Base-by-base conservation (phyloP, 2,888 invertebrate genomes). In the Panopea generosa region DNA sequence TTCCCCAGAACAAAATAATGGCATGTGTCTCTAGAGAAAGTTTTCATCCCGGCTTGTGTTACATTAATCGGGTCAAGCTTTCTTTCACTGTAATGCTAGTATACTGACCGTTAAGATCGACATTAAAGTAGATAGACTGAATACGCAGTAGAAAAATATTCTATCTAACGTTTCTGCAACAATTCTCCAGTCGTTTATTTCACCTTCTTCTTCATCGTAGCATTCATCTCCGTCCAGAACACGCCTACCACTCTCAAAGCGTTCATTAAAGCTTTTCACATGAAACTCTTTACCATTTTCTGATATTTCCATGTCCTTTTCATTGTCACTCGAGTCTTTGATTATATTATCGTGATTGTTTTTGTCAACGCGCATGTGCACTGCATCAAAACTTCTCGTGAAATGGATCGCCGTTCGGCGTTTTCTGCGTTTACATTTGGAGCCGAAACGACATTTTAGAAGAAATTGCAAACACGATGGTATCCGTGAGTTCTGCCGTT, bases 131-230 rank as follows among this genome's bases (percentile, higher is more conserved):
- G 71, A 71, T 50, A 71, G 29, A 33, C 59, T 71, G 43, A 71
- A 71, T 6, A 71, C 71, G 20, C 71, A 71, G 56, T 71, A 71
- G 45, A 71, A 71, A 29, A 71, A 71, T 20, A 65, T 63, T 29
- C 59, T 40, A 22, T 71, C 71, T 11, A 71, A 29, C 40, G 71
- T 71, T 43, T 71, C 71, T 18, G 71, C 63, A 2, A 59, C 65
- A 22, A 59, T 47, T 33, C 53, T 50, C 71, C 71, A 71, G 27
- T 63, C 55, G 4, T 63, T 40, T 27, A 43, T 16, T 11, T 40
- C 62, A 16, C 38, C 50, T 27, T 9, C 9, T 16, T 27, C 27
- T 1, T 53, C 53, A 26, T 53, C n/a, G 26, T 27, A n/a, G 14
- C 11, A 14, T 7, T 53, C 53, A 4, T 26, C 53, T 27, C n/a